Conservation (phyloP, 2,113 vertebrate species). For the Coracopsis vasa region DNA sequence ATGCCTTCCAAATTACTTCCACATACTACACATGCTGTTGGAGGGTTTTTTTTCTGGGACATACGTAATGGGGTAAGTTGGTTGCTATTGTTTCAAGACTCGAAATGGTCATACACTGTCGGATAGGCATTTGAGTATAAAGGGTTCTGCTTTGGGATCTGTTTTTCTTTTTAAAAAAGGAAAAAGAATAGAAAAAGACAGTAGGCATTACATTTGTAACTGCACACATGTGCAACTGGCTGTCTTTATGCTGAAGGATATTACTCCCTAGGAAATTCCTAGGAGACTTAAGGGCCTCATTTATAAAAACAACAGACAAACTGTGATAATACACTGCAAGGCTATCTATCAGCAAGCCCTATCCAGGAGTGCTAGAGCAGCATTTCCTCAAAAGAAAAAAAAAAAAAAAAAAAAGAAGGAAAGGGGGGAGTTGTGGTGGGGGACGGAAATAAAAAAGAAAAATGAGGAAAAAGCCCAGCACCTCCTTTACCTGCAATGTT, state of each 20-base stretch:
- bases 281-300: not conserved
- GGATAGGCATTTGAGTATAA: not conserved
- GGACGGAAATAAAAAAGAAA: too few relatives aligned
- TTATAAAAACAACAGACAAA: not conserved
- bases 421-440: too few relatives aligned
- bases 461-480: not conserved
- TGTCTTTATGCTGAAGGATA: not conserved
- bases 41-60: not conserved
- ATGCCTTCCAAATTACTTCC: conserved; percentile 40
- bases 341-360: not conserved
- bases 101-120: not conserved
- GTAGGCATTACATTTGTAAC: not conserved
- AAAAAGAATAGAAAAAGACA: not conserved
- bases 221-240: not conserved
- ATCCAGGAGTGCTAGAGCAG: not conserved
- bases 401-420: too few relatives aligned
- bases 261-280: not conserved
- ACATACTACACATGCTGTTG: not conserved
- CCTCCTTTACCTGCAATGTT: not conserved
- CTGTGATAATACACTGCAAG: not conserved
- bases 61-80: not conserved
- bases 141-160: not conserved
- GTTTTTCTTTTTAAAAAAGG: not conserved
- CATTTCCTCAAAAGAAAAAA: not conserved
- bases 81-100: conserved; percentile 24